Conservation (phyloP, 2,113 vertebrate genomes). For the Polypterus bichir region DNA sequence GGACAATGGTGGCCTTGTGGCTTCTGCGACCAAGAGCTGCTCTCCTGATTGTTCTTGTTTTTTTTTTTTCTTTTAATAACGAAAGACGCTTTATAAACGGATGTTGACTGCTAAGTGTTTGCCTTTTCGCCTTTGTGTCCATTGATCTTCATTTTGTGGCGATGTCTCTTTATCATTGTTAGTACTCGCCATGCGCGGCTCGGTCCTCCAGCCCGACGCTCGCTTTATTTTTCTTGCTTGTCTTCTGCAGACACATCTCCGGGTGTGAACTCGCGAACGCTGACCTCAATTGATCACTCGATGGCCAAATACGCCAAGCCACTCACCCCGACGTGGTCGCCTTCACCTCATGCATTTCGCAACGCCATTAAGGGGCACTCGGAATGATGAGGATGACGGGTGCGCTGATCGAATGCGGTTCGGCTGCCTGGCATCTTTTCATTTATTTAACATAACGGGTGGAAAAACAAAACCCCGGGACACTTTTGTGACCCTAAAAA, state of each 20-base stretch:
- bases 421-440: conserved; percentile 13
- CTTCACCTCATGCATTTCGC: no score
- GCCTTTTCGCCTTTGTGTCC: neutral
- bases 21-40: no score
- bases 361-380: no score
- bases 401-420: no score
- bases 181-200: neutral
- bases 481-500: conserved; percentile 5
- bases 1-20: no score
- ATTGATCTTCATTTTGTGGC: neutral
- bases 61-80: no score
- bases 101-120: neutral
- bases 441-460: conserved; percentile 16
- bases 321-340: no score
- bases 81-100: no score
- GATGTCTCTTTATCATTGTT: neutral
- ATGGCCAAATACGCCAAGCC: conserved; percentile 6
- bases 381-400: no score
- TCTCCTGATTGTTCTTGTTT: no score
- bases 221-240: neutral
- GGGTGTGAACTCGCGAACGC: neutral
- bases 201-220: neutral
- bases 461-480: conserved; percentile 9
- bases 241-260: neutral
- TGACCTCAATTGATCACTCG: conserved; percentile 7